Percentiles rank a stretch among this genome's conserved stretches.
These are phyloP conservation scores for Argyresthia goedartella DNA, from an alignment of 2,888 invertebrate genomes.

Conservation along the genomic window DNA sequence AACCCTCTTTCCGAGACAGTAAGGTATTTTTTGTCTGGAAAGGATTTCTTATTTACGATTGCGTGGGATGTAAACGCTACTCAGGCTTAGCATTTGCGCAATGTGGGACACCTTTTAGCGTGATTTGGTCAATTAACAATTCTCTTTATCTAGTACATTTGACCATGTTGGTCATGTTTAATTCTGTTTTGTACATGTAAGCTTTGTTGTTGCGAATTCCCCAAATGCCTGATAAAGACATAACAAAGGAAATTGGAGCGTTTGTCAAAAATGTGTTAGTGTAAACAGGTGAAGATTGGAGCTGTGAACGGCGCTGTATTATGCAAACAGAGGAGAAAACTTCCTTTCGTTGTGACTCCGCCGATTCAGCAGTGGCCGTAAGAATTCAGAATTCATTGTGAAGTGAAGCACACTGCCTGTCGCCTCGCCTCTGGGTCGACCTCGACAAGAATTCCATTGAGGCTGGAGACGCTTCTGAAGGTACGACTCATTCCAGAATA, in stretches of 20 bases:
- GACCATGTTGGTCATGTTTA: neutral
- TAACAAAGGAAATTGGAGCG: neutral
- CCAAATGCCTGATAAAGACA: neutral
- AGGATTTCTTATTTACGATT: constrained; percentile 47
- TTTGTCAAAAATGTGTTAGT: neutral
- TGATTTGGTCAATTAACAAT: constrained; percentile 19
- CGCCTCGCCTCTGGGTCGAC: neutral
- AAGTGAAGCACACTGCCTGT: constrained; percentile 18
- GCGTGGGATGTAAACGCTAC: constrained; percentile 38
- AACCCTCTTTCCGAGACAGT: constrained; percentile 24
- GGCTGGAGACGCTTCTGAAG: neutral
- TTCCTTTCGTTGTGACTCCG: constrained; percentile 33
- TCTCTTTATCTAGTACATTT: constrained; percentile 3
- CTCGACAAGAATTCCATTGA: constrained; percentile 6
- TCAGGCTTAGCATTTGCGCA: constrained; percentile 46
- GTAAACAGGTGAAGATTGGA: neutral
- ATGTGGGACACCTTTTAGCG: constrained; percentile 41
- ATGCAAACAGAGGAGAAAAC: constrained; percentile 48
- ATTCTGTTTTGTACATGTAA: neutral
- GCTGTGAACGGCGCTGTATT: constrained; percentile 24
- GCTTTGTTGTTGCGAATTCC: neutral
- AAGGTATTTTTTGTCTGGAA: constrained; percentile 20
- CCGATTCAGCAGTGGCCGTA: constrained; percentile 23
- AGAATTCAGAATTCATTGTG: constrained; percentile 37
- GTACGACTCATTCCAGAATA: neutral